Conservation (phyloP, 2,113 vertebrate species). For the Machaerirhynchus nigripectus region DNA sequence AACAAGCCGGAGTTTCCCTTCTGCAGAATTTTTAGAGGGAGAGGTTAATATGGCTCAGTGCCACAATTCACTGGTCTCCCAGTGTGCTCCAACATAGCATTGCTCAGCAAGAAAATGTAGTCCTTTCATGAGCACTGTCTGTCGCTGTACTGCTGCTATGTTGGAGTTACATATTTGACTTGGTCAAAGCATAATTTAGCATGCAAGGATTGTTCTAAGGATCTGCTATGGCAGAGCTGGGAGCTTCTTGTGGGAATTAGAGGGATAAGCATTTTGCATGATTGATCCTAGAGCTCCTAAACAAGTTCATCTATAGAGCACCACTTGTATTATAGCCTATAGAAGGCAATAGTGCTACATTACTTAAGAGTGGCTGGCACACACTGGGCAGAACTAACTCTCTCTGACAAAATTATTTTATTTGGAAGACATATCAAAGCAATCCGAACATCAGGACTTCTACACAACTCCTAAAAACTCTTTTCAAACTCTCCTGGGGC, state of each 20-base stretch:
- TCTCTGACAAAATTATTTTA: neutral
- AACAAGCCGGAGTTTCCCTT: conserved; percentile 3
- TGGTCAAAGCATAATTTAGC: neutral
- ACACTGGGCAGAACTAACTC: neutral
- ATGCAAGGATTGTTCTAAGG: neutral
- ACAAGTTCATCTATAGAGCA: neutral
- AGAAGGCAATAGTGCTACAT: neutral
- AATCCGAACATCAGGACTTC: neutral
- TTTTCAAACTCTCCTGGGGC: neutral
- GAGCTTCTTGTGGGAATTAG: neutral
- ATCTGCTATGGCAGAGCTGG: neutral
- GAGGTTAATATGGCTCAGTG: neutral
- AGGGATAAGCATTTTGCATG: neutral
- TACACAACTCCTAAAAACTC: neutral
- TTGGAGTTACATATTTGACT: neutral
- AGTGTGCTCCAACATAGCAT: neutral
- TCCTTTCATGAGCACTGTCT: neutral
- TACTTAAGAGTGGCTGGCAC: neutral
- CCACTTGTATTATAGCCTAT: neutral
- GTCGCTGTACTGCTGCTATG: neutral
- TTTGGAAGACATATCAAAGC: conserved; percentile 1
- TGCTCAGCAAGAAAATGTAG: conserved; percentile 33
- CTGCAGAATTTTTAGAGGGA: neutral
- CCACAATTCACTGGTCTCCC: neutral
- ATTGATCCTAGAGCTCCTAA: neutral